Conservation (phyloP, 2,113 vertebrate species). For the Alces alces region DNA sequence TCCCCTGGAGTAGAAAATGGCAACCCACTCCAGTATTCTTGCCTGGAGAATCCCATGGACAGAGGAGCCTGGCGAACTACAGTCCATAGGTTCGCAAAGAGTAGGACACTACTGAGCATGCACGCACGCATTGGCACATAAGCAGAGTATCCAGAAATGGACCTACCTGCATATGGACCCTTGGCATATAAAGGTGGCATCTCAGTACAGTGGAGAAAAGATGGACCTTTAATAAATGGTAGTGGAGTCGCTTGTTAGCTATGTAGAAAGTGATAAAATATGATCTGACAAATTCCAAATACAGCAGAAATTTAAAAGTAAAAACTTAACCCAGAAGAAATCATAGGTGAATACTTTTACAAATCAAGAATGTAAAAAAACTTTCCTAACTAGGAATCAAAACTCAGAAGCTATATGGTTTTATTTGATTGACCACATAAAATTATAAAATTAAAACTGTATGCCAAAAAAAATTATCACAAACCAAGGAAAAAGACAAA, state of each 20-base stretch:
- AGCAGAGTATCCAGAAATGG: background rate
- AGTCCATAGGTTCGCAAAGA: background rate
- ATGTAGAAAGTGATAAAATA: background rate
- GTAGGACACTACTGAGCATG: background rate
- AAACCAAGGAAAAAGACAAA: conserved; percentile 17
- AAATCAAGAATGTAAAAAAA: background rate
- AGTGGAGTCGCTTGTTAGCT: background rate
- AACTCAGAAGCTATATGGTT: conserved; percentile 6
- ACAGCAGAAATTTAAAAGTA: background rate
- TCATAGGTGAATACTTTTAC: background rate
- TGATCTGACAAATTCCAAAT: background rate
- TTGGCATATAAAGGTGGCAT: background rate
- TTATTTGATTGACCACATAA: conserved; percentile 17
- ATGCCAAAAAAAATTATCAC: background rate
- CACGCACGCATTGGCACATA: background rate
- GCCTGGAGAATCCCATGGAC: background rate
- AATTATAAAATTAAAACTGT: background rate
- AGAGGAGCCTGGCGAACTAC: background rate
- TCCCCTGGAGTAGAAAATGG: background rate
- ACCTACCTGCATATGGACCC: background rate
- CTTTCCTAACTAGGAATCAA: background rate
- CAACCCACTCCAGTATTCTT: background rate
- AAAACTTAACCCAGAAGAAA: conserved; percentile 7
- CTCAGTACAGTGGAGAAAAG: background rate
- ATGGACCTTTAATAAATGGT: conserved; percentile 10